Conservation (phyloP, 1,140 invertebrate species). For the fruit fly (Drosophila melanogaster) region Release_6_plus_ISO1_MT NT_033777.3:14384501-14385000, state of each 20-base stretch:
- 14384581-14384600: conserved; percentile 7
- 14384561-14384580: conserved; percentile 20
- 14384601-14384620: conserved; percentile 1
- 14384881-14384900: neutral
- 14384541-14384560: conserved; percentile 17
- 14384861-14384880: too few species aligned
- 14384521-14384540: conserved; percentile 45
- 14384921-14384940: neutral
- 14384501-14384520: conserved; percentile 57
- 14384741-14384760: too few species aligned
- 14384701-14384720: too few species aligned
- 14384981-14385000: conserved; percentile 13
- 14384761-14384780: too few species aligned
- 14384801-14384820: too few species aligned
- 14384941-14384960: neutral
- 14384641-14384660: neutral
- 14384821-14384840: too few species aligned
- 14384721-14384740: too few species aligned
- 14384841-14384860: neutral
- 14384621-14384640: conserved; percentile 2
- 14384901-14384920: neutral
- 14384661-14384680: neutral
- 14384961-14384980: neutral
- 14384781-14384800: too few species aligned
- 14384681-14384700: too few species aligned